Evolutionary conservation across 2,113 vertebrate species (phyloP), one percentile per base, ranked within the genome.

Genomic region (Emberiza fucata): DNA sequence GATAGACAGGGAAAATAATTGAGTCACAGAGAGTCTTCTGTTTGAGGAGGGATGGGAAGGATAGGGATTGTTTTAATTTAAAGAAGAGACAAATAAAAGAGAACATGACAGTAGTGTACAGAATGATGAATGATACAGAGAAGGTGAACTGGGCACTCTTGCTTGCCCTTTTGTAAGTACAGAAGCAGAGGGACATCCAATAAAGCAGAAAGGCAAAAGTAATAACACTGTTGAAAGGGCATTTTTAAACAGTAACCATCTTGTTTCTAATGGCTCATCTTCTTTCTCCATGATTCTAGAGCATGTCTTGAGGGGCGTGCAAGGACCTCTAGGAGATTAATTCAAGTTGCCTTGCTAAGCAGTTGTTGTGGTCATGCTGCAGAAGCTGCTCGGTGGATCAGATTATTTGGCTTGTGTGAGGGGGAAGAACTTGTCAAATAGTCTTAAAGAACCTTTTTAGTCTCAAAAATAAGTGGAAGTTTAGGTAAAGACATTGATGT

Each of bases 11-110:
- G 66, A 64, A 94, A 94, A 75, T 91, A 90, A 93, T 87, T 92
- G 94, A 92, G 82, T 85, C 86, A 84, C 47, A 45, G 56, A 64
- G 76, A 76, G 25, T 81, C 61, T 88, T 84, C 65, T 95, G 51
- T 94, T 92, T 95, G 89, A 92, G 77, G 39, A 92, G 54, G 89
- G 84, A 64, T 83, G 50, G 88, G 56, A 80, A 81, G 69, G 76
- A 71, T 93, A 86, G 77, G 40, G 69, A 29, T 92, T 92, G 73
- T 72, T 96, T 92, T 89, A 92, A 89, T 95, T 91, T 95, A 78
- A 81, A 84, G 77, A 86, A 63, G 89, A 87, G 73, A 71, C 83
- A 96, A 93, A 83, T 93, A 90, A 82, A 77, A 86, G 81, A 69
- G 77, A 70, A 91, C 1, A 2, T 71, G 72, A 79, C 65, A 79